Evolutionary conservation across 2,888 invertebrate genomes (phyloP), one percentile per base, ranked within the genome.

Genomic region (Ornithoptera alexandrae): DNA sequence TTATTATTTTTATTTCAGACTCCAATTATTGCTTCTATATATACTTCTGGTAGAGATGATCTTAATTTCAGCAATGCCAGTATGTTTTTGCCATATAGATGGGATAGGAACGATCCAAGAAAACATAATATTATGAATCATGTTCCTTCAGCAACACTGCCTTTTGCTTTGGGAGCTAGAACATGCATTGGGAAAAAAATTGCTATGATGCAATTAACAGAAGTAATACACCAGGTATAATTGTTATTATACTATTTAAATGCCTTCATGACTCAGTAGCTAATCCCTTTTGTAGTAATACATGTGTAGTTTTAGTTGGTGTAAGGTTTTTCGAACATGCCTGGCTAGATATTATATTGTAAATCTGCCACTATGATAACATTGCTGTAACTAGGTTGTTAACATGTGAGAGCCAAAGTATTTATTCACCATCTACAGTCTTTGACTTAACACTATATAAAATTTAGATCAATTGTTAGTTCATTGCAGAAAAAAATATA

Each of bases 111-210:
- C 78, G 92, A 94, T 70, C 78, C 84, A 12, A 88, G 92, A 50
- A 87, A 80, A 75, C 86, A 88, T 71, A 74, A 81, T 10, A 85
- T 92, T 39, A 88, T 90, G 2, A 86, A 90, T 69, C 94, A 95
- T 79, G 80, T 82, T 71, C 91, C 95, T 2, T 94, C 95, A 78
- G 97, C 96, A 10, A 95, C 95, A 68, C 78, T 97, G 67, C 97
- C 98, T 7, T 98, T 97, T 85, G 97, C 97, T 1, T 91, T 97
- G 73, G 97, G 98, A 0, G 94, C 94, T 30, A 94, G 97, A 72
- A 96, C 97, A 20, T 98, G 98, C 81, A 94, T 98, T 74, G 98
- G 98, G 0, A 94, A 94, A 78, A 96, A 96, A 81, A 93, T 98
- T 74, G 97, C 97, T 0, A 95, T 96, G 83, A 87, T 94, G 62